phyloP scores from a whole-genome alignment of 1,140 invertebrate species.

The Bombus superbus region DNA sequence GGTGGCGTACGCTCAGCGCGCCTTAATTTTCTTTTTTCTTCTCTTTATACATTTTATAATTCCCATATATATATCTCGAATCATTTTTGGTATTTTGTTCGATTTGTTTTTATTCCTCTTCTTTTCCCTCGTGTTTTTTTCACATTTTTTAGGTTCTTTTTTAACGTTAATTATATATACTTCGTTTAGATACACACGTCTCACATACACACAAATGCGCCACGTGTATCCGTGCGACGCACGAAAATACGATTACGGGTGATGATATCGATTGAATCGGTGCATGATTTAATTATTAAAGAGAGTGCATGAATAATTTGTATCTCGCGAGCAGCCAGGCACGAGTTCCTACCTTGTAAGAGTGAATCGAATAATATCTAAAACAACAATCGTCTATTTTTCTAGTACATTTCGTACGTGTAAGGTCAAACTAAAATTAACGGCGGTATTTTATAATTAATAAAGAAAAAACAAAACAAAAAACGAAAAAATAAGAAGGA shows the following conservation, averaged over 20 bases:
- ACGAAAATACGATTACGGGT: conserved; percentile 73
- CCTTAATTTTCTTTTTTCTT: conserved; percentile 67
- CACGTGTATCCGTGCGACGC: conserved; percentile 66
- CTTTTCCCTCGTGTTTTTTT: conserved; percentile 46
- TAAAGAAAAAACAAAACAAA: not conserved
- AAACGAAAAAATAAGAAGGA: not conserved
- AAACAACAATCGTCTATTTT: conserved; percentile 6
- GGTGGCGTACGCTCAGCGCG: conserved; percentile 79
- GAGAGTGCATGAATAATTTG: conserved; percentile 75
- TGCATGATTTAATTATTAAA: conserved; percentile 81
- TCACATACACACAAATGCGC: conserved; percentile 78
- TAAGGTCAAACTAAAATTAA: not conserved
- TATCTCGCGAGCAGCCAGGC: conserved; percentile 57
- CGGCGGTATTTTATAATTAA: not conserved
- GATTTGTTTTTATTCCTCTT: conserved; percentile 42
- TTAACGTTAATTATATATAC: conserved; percentile 53
- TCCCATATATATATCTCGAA: conserved; percentile 57
- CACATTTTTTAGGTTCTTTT: conserved; percentile 46
- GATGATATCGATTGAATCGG: conserved; percentile 78
- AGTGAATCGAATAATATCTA: not conserved
- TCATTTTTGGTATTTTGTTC: conserved; percentile 57
- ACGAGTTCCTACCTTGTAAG: not conserved
- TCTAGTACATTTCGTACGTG: not conserved
- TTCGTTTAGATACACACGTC: conserved; percentile 66
- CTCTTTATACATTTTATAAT: conserved; percentile 65